These are phyloP conservation scores for Mylabris phalerata DNA, from an alignment of 1,140 invertebrate species.

Conservation along the genomic window DNA sequence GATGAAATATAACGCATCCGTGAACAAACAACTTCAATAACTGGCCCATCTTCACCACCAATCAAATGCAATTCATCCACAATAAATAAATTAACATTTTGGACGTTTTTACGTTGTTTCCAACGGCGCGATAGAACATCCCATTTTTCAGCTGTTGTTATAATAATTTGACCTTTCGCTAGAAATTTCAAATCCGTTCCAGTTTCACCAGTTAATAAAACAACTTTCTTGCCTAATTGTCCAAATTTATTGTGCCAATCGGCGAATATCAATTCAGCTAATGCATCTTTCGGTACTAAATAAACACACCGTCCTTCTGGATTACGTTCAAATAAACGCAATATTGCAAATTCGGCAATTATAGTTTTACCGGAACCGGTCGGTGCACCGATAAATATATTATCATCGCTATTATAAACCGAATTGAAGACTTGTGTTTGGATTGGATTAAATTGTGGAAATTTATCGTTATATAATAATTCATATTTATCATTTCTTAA, in stretches of 20 bases:
- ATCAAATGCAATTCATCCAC: constrained; percentile 95
- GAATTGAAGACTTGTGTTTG: constrained; percentile 99
- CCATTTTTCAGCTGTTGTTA: constrained; percentile 98
- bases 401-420: constrained; percentile 97
- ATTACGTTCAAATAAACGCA: constrained; percentile 77
- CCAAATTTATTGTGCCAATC: constrained; percentile 92
- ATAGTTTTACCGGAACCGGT: constrained; percentile 96
- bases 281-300: constrained; percentile 82
- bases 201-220: constrained; percentile 95
- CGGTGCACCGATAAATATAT: constrained; percentile 96
- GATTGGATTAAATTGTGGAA: constrained; percentile 94
- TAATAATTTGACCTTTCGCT: constrained; percentile 89
- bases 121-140: constrained; percentile 95
- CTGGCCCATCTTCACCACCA: constrained; percentile 83
- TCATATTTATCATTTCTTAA: constrained; percentile 81
- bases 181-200: constrained; percentile 92
- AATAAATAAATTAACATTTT: constrained; percentile 95
- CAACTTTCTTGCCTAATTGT: constrained; percentile 78
- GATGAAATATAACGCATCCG: constrained; percentile 96
- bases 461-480: constrained; percentile 74
- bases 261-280: constrained; percentile 85
- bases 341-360: constrained; percentile 93
- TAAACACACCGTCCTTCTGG: constrained; percentile 79
- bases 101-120: constrained; percentile 98
- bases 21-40: constrained; percentile 95